Base-by-base conservation (phyloP, 2,113 vertebrate genomes). In the Grus americana region DNA sequence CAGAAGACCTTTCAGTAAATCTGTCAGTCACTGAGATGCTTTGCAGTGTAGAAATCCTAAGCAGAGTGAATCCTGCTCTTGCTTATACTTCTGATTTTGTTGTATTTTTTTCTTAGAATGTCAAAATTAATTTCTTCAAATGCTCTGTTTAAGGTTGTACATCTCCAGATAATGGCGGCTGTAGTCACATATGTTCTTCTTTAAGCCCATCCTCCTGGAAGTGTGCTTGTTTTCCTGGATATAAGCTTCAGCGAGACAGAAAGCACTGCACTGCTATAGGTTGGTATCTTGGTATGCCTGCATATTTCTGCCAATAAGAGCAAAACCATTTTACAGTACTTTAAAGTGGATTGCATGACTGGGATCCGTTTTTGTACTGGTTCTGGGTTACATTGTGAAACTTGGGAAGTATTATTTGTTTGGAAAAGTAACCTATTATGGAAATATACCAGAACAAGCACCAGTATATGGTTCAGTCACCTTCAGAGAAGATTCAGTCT, bases 201-300 rank as follows among this genome's bases (percentile, higher is more conserved):
- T 84, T 98, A 79, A 97, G 96, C 63, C 98, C 98, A 1, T 95
- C 47, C 18, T 97, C 97, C 75, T 99, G 99, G 99, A 97, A 98
- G 68, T 99, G 99, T 95, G 95, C 93, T 42, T 99, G 99, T 94
- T 97, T 98, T 76, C 98, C 98, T 79, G 99, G 99, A 38, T 99
- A 99, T 94, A 97, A 97, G 57, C 98, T 99, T 67, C 98, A 99
- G 26, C 85, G 32, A 57, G 99, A 99, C 86, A 98, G 97, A 71
- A 98, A 98, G 79, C 97, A 95, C 91, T 99, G 99, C 96, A 95
- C 79, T 70, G 99, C 99, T 50, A 76, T 97, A 95, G 99, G 99
- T 99, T 55, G 94, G 98, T 98, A 96, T 80, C 70, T 63, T 42
- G 32, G 15, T 72, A 30, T 71, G 46, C 36, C 27, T 72, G 18